Percentiles rank a stretch among this genome's conserved stretches.
phyloP scores from a whole-genome alignment of 2,888 invertebrate genomes.

The Griposia aprilina region DNA sequence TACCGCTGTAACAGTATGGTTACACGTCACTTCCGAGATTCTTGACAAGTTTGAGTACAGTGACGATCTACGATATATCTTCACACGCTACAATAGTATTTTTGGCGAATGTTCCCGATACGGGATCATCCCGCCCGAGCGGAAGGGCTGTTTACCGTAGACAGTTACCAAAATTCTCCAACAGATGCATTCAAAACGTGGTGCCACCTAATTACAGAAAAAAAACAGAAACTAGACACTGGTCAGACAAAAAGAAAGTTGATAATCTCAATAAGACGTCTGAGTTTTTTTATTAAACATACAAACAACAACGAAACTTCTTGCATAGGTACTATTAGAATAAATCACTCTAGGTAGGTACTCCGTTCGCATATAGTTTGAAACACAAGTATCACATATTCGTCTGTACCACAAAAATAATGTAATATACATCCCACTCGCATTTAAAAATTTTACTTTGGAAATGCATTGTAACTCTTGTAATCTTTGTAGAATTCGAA shows the following conservation, averaged over 20 bases:
- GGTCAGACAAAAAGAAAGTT: constrained; percentile 19
- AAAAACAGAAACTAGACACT: constrained; percentile 3
- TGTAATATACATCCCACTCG: not conserved
- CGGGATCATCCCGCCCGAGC: not conserved
- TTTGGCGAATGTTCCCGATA: not conserved
- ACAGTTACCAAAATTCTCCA: not conserved
- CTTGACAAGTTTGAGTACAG: not conserved
- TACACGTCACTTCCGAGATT: not conserved
- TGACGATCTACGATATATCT: not conserved
- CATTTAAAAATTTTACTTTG: not conserved
- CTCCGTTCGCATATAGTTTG: not conserved
- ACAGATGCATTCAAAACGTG: not conserved
- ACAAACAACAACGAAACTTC: not conserved
- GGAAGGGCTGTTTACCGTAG: not conserved
- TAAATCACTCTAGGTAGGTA: not conserved
- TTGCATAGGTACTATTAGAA: not conserved
- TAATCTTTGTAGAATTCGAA: not conserved
- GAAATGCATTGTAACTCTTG: not conserved
- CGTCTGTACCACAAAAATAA: not conserved
- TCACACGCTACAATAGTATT: not conserved
- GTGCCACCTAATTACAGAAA: not conserved
- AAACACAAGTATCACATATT: not conserved
- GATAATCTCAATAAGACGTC: not conserved
- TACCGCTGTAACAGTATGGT: constrained; percentile 88
- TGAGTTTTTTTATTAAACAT: not conserved